Evolutionary conservation across 37 sponge, comb jelly and placozoan species (phyloP).

Genomic region (Halisarca cf. caerulea): DNA sequence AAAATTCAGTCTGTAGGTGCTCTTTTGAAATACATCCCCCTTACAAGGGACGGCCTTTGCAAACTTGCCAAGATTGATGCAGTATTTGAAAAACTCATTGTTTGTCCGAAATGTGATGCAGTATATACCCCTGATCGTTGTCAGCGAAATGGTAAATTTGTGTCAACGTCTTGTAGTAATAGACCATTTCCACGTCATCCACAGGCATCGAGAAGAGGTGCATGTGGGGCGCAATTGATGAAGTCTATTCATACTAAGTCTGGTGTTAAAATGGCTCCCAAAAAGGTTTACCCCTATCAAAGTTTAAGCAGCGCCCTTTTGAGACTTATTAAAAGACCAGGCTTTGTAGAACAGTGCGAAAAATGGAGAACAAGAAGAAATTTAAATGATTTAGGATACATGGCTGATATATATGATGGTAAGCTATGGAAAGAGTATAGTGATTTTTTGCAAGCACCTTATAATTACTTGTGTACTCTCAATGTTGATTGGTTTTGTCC

Average conservation of each 20-base stretch:
- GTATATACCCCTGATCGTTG: conserved; percentile 52
- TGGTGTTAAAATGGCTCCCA: background rate
- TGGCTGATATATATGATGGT: conserved; percentile 65
- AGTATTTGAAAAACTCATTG: conserved; percentile 26
- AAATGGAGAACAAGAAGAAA: conserved; percentile 29
- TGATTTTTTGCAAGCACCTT: conserved; percentile 32
- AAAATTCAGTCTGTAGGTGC: background rate
- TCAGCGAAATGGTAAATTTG: conserved; percentile 7
- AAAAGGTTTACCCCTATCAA: conserved; percentile 36
- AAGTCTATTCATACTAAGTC: too few species aligned
- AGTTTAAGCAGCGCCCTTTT: background rate
- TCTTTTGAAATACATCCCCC: background rate
- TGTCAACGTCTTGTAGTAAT: conserved; percentile 35
- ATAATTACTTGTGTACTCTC: conserved; percentile 32
- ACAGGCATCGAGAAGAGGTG: background rate
- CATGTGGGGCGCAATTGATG: conserved; percentile 38
- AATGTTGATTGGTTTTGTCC: conserved; percentile 66
- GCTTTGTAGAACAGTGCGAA: conserved; percentile 33
- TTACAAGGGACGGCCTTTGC: background rate
- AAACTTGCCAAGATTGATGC: background rate
- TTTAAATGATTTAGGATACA: background rate
- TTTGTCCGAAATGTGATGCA: conserved; percentile 57
- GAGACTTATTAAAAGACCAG: conserved; percentile 18
- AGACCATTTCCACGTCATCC: conserved; percentile 57
- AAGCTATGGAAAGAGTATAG: conserved; percentile 35